Evolutionary conservation across 2,113 vertebrate genomes (phyloP), one percentile per base, ranked within the genome.

Genomic region (Phylloscopus whistleri): DNA sequence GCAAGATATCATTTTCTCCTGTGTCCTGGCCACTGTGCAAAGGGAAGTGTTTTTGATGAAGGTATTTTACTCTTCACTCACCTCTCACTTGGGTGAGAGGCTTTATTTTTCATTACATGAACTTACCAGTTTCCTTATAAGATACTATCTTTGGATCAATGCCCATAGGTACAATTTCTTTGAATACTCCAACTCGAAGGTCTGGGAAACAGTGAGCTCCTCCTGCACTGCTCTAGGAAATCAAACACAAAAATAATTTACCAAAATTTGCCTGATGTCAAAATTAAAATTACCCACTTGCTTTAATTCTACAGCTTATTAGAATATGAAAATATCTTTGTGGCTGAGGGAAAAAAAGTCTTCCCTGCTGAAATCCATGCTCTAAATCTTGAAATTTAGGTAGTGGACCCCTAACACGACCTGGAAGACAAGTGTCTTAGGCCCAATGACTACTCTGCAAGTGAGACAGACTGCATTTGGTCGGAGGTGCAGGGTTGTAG

Each of bases 151-250:
- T 97, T 82, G 99, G 99, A 96, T 98, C 98, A 91, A 99, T 98
- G 83, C 99, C 99, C 99, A 99, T 98, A 31, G 99, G 99, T 84
- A 99, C 99, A 7, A 99, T 99, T 97, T 99, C 99, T 97, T 98
- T 98, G 95, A 98, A 99, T 60, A 99, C 98, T 17, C 99, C 98
- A 72, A 99, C 98, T 95, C 98, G 98, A 84, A 99, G 96, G 46
- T 98, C 98, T 72, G 98, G 97, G 90, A 99, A 99, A 97, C 99
- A 99, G 68, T 98, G 96, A 56, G 98, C 98, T 77, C 99, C 98
- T 33, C 99, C 99, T 70, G 98, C 97, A 96, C 99, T 99, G 76
- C 94, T 98, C 99, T 99, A 96, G 80, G 87, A 95, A 96, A 94
- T 41, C 14, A 90, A 92, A 95, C 83, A 97, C 20, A 96, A 93